Conservation (phyloP, 2,888 invertebrate genomes). For the Morpho helenor region DNA sequence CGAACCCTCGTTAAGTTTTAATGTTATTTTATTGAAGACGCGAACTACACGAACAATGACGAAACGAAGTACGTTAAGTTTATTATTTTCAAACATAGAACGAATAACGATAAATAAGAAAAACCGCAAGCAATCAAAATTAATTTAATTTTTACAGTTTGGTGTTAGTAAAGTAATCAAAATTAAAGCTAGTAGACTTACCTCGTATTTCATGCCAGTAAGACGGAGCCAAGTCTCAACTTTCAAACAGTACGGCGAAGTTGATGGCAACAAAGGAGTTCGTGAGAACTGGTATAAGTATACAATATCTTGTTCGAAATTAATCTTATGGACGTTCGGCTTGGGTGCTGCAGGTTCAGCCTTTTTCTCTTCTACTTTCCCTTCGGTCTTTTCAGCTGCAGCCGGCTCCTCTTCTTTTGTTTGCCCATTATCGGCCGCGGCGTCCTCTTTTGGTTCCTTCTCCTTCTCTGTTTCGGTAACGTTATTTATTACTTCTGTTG, state of each 20-base stretch:
- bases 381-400: slow-evolving; percentile 72
- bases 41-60: too few species aligned
- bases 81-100: slow-evolving; percentile 26
- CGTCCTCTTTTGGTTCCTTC: slow-evolving; percentile 78
- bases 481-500: slow-evolving; percentile 87
- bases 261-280: slow-evolving; percentile 92
- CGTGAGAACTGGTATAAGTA: slow-evolving; percentile 97
- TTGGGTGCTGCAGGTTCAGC: slow-evolving; percentile 85
- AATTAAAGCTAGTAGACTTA: slow-evolving; percentile 63
- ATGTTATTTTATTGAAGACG: too few species aligned
- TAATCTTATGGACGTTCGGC: slow-evolving; percentile 90
- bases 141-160: neutral
- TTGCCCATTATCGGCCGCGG: slow-evolving; percentile 69
- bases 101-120: slow-evolving; percentile 23
- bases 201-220: slow-evolving; percentile 95
- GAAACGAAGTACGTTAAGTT: too few species aligned
- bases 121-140: slow-evolving; percentile 33
- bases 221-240: slow-evolving; percentile 97
- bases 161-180: neutral
- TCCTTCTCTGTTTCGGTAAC: slow-evolving; percentile 83
- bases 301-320: slow-evolving; percentile 94
- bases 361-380: slow-evolving; percentile 72
- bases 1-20: too few species aligned
- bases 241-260: slow-evolving; percentile 96
- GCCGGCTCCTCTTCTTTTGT: slow-evolving; percentile 62